These are phyloP conservation scores for Melitaea athalia DNA, from an alignment of 2,888 invertebrate genomes.

Conservation along the genomic window DNA sequence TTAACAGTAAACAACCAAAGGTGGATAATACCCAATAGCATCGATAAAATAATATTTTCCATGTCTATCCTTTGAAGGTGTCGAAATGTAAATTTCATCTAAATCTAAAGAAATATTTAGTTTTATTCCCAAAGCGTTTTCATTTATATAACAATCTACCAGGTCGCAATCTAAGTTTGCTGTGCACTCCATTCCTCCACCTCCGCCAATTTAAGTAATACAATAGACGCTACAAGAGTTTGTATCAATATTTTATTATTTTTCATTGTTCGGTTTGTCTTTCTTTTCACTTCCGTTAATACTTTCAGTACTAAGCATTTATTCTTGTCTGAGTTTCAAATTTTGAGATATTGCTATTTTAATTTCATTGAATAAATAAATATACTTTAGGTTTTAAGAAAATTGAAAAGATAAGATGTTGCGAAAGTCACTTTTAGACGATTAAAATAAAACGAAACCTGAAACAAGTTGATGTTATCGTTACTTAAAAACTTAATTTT, in stretches of 20 bases:
- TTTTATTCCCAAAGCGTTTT: constrained; percentile 40
- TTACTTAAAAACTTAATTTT: too few species aligned
- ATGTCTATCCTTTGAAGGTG: neutral
- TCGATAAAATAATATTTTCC: too few species aligned
- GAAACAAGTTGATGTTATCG: too few species aligned
- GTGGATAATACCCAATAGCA: too few species aligned
- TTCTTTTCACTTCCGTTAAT: constrained; percentile 23
- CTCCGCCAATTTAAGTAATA: constrained; percentile 54
- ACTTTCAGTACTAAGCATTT: neutral
- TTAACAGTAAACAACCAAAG: too few species aligned
- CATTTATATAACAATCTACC: constrained; percentile 54
- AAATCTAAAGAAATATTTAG: constrained; percentile 27
- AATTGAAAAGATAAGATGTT: neutral
- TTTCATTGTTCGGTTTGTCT: constrained; percentile 17
- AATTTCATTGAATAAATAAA: neutral
- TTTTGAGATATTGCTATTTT: neutral
- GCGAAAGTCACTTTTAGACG: too few species aligned
- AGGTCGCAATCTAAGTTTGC: constrained; percentile 57
- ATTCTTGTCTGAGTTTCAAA: neutral
- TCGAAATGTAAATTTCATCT: neutral
- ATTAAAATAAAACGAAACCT: too few species aligned
- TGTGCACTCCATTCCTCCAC: constrained; percentile 51
- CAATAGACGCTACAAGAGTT: constrained; percentile 40
- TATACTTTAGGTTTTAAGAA: neutral
- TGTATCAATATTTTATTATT: constrained; percentile 45